Evolutionary conservation across 2,113 vertebrate species (phyloP).

Genomic region (Tragelaphus strepsiceros): DNA sequence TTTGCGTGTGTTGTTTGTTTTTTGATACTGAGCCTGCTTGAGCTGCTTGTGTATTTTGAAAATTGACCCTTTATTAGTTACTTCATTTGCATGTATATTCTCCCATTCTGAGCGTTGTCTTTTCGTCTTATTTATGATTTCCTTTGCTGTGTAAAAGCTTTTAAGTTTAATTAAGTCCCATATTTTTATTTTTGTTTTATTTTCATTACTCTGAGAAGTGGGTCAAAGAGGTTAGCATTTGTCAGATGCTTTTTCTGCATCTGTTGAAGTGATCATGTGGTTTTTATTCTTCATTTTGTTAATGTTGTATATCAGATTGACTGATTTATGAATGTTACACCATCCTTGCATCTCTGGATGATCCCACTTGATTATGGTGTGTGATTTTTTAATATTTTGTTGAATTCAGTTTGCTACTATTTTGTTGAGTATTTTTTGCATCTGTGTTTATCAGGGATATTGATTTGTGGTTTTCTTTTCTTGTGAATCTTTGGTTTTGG

Average conservation of each 20-base stretch:
- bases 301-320: not conserved
- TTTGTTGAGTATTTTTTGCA: not conserved
- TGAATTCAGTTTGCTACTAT: not conserved
- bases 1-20: not conserved
- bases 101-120: not conserved
- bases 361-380: not conserved
- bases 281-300: not conserved
- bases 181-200: not conserved
- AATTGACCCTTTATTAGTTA: not conserved
- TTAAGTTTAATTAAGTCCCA: not conserved
- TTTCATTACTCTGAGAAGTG: not conserved
- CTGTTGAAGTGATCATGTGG: not conserved
- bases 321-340: not conserved
- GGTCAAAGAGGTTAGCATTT: not conserved
- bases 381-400: not conserved
- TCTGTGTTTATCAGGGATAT: not conserved
- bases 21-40: not conserved
- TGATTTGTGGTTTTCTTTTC: not conserved
- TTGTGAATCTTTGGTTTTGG: not conserved
- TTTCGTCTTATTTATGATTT: not conserved
- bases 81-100: not conserved
- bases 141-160: not conserved
- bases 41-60: not conserved
- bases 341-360: not conserved
- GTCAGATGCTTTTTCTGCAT: not conserved